Evolutionary conservation across 2,888 invertebrate genomes (phyloP).

Genomic region (Oscheius sp.): DNA sequence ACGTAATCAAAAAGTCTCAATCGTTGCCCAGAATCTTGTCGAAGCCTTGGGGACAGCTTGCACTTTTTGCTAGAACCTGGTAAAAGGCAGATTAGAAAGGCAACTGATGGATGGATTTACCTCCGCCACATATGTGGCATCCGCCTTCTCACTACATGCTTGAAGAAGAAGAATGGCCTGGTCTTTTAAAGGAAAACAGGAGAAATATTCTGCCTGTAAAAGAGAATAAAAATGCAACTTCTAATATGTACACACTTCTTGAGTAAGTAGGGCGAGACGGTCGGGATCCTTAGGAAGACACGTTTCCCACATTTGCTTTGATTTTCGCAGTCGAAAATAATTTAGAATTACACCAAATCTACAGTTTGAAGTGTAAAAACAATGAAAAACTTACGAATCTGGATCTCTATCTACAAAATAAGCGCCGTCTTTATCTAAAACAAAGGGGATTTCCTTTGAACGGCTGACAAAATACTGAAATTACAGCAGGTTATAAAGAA

Average conservation of each 20-base stretch:
- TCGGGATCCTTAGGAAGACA: conserved; percentile 72
- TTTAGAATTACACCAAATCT: conserved; percentile 71
- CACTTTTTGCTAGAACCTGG: conserved; percentile 64
- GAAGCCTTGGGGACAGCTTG: conserved; percentile 67
- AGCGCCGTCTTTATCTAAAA: conserved; percentile 60
- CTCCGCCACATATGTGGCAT: conserved; percentile 57
- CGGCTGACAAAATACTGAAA: conserved; percentile 69
- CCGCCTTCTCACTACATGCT: conserved; percentile 64
- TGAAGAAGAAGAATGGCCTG: conserved; percentile 70
- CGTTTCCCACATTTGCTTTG: conserved; percentile 70
- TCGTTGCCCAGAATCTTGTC: conserved; percentile 49
- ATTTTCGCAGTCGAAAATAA: conserved; percentile 65
- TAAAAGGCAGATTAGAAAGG: conserved; percentile 5
- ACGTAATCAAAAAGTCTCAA: conserved; percentile 31
- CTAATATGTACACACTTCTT: conserved; percentile 45
- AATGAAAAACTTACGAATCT: conserved; percentile 51
- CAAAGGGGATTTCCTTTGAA: conserved; percentile 60
- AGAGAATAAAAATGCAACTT: no score
- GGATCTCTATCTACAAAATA: conserved; percentile 72
- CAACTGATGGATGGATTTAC: conserved; percentile 25
- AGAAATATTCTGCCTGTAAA: conserved; percentile 66
- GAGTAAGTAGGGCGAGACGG: conserved; percentile 63
- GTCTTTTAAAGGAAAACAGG: conserved; percentile 64
- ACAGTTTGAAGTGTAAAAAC: no score
- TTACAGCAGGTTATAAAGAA: no score